Percentiles rank a stretch among this genome's conserved stretches.
Evolutionary conservation across 2,888 invertebrate genomes (phyloP).

Genomic region (Xanthorhoe designata): DNA sequence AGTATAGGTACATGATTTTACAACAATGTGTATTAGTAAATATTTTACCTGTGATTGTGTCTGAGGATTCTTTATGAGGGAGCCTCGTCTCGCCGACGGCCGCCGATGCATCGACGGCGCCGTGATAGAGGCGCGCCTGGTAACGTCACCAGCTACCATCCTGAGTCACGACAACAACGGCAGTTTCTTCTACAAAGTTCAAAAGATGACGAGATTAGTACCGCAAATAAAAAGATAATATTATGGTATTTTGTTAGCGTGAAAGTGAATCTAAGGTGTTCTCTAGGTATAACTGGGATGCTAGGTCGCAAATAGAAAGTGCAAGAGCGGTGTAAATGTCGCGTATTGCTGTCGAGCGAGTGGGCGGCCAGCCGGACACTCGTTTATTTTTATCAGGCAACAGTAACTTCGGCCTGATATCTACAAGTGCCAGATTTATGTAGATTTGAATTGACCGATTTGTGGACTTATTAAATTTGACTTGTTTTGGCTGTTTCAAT

Average conservation of each 20-base stretch:
- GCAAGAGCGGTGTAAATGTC: constrained; percentile 76
- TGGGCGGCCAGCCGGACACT: constrained; percentile 49
- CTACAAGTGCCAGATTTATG: constrained; percentile 66
- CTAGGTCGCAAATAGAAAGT: constrained; percentile 75
- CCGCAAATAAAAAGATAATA: not conserved
- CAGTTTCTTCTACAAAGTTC: not conserved
- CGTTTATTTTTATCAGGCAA: constrained; percentile 69
- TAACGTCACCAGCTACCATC: constrained; percentile 82
- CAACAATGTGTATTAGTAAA: constrained; percentile 21
- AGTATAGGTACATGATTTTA: constrained; percentile 15
- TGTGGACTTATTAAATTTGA: constrained; percentile 29
- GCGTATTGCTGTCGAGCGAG: constrained; percentile 52
- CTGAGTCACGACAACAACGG: constrained; percentile 42
- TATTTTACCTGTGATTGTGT: constrained; percentile 75
- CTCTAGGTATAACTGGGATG: constrained; percentile 52
- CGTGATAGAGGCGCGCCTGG: constrained; percentile 80
- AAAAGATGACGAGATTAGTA: not conserved
- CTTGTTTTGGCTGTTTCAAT: not conserved
- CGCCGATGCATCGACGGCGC: constrained; percentile 83
- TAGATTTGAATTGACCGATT: constrained; percentile 63
- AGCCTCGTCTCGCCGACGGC: constrained; percentile 85
- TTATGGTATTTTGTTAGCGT: constrained; percentile 26
- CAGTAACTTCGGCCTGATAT: constrained; percentile 68
- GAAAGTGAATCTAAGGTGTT: constrained; percentile 24
- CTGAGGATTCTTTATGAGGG: constrained; percentile 84